Percentiles rank a stretch among this genome's conserved stretches.
These are phyloP conservation scores for Alectura lathami DNA, from an alignment of 2,113 vertebrate genomes.

Conservation along the genomic window DNA sequence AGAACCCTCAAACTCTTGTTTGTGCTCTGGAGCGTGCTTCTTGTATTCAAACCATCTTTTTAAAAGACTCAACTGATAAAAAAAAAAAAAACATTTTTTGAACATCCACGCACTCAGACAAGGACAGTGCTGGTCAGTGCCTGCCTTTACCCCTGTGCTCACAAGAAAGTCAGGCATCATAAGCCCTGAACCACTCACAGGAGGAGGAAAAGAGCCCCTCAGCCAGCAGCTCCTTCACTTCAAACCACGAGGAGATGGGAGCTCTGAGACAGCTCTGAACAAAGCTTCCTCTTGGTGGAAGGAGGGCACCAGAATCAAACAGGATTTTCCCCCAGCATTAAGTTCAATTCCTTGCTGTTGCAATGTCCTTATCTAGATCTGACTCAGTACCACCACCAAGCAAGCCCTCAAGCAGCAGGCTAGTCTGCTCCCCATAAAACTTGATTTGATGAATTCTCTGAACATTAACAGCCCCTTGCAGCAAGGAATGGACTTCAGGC, in stretches of 20 bases:
- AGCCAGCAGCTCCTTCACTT: neutral
- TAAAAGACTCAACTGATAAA: neutral
- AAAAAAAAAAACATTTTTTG: no score
- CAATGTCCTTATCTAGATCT: neutral
- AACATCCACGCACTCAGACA: neutral
- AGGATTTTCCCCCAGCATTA: no score
- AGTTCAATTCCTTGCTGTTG: neutral
- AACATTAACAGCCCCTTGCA: neutral
- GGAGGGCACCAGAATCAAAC: neutral
- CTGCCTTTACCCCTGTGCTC: neutral
- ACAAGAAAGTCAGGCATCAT: rapidly evolving
- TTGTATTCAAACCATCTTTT: neutral
- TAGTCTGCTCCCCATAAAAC: neutral
- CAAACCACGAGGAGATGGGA: neutral
- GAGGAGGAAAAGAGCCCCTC: neutral
- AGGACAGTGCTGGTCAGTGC: neutral
- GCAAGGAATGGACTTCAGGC: neutral
- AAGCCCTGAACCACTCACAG: rapidly evolving
- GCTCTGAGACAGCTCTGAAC: no score
- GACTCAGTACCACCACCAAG: rapidly evolving
- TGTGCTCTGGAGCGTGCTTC: neutral
- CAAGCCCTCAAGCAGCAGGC: neutral
- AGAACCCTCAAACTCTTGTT: neutral
- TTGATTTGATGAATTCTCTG: neutral
- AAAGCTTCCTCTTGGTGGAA: neutral